Evolutionary conservation across 2,797 vertebrate genomes (phyloP).

Genomic region (Menidia menidia): DNA sequence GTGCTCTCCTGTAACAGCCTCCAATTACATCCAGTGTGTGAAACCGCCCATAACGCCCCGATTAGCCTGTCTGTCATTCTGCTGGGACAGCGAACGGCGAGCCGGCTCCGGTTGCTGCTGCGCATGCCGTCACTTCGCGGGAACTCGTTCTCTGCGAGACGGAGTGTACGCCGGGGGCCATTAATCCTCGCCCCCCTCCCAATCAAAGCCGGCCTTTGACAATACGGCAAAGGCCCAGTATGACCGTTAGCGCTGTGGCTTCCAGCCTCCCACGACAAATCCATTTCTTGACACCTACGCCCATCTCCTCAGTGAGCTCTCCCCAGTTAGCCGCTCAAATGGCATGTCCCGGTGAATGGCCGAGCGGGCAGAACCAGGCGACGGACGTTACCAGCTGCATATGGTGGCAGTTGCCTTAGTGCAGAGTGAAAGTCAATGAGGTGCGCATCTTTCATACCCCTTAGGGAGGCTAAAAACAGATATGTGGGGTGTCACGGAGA

Average conservation of each 20-base stretch:
- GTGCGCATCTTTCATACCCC: constrained; percentile 47
- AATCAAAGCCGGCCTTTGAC: constrained; percentile 62
- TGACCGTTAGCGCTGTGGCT: constrained; percentile 51
- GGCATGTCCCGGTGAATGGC: constrained; percentile 51
- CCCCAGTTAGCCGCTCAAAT: constrained; percentile 67
- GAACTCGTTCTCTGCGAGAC: constrained; percentile 49
- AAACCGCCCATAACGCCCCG: constrained; percentile 64
- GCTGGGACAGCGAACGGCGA: constrained; percentile 30
- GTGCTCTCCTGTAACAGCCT: constrained; percentile 48
- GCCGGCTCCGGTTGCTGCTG: constrained; percentile 34
- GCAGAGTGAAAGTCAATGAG: constrained; percentile 66
- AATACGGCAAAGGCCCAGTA: constrained; percentile 43
- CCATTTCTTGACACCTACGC: constrained; percentile 52
- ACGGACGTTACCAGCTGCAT: constrained; percentile 40
- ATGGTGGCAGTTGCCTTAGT: constrained; percentile 52
- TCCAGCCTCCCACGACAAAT: constrained; percentile 46
- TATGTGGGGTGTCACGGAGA: constrained; percentile 45
- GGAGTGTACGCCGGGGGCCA: constrained; percentile 40
- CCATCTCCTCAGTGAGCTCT: constrained; percentile 40
- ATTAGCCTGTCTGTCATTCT: constrained; percentile 72
- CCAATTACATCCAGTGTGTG: constrained; percentile 66
- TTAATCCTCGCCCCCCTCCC: constrained; percentile 52
- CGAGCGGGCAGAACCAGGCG: constrained; percentile 43
- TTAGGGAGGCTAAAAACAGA: constrained; percentile 67
- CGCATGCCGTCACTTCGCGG: constrained; percentile 45